Evolutionary conservation across 2,888 invertebrate genomes (phyloP).

Genomic region (Alloplasta piceator): DNA sequence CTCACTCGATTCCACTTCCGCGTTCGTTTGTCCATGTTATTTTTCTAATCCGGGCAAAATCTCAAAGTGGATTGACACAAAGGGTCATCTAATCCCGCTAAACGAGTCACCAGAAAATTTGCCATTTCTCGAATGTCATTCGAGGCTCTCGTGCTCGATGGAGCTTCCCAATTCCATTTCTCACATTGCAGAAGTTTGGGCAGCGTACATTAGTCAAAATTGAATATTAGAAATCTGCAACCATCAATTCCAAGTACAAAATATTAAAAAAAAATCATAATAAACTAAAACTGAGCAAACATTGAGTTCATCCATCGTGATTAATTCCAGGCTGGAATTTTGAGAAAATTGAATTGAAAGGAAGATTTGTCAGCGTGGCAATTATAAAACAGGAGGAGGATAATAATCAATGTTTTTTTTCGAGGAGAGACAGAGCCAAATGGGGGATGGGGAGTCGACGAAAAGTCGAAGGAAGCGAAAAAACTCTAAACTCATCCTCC

Average conservation of each 20-base stretch:
- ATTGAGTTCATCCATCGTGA: background rate
- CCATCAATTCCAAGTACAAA: background rate
- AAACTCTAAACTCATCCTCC: conserved; percentile 21
- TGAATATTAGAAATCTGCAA: background rate
- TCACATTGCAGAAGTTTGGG: background rate
- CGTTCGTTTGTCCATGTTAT: conserved; percentile 26
- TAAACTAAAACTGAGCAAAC: too few relatives aligned
- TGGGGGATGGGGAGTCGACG: conserved; percentile 11
- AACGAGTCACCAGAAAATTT: conserved; percentile 65
- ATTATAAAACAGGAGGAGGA: conserved; percentile 1
- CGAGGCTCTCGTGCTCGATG: background rate
- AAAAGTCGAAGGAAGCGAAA: conserved; percentile 40
- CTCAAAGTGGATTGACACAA: conserved; percentile 64
- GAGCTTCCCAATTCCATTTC: too few relatives aligned
- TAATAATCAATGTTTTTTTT: background rate
- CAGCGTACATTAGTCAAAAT: background rate
- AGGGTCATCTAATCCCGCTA: conserved; percentile 71
- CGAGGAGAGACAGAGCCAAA: background rate
- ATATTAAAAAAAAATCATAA: background rate
- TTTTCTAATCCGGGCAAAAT: conserved; percentile 27
- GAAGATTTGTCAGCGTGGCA: background rate
- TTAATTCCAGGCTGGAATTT: background rate
- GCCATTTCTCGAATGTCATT: conserved; percentile 22
- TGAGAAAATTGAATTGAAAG: background rate
- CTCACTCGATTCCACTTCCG: conserved; percentile 43